A percentile compares a stretch with the other conserved stretches of the same genome.
phyloP scores from a whole-genome alignment of 1,140 invertebrate genomes.

The Polypedilum pembai region DNA sequence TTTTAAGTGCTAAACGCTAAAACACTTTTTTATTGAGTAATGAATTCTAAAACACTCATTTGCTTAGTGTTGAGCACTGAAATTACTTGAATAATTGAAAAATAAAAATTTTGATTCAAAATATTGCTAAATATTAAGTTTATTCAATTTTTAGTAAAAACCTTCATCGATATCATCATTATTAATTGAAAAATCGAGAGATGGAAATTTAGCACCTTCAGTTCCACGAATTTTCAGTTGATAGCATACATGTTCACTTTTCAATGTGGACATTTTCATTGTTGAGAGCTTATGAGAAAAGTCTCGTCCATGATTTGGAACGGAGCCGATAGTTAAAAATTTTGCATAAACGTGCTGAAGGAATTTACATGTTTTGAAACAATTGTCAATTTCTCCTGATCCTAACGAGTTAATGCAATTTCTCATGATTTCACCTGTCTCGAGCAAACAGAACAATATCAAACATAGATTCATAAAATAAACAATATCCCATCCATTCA shows the following conservation, averaged over 20 bases:
- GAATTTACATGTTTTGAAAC: slow-evolving; percentile 63
- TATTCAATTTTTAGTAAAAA: slow-evolving; percentile 12
- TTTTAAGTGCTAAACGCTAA: too few relatives aligned
- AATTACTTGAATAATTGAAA: too few relatives aligned
- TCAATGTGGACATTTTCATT: slow-evolving; percentile 63
- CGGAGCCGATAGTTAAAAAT: slow-evolving; percentile 37
- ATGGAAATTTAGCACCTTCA: slow-evolving; percentile 56
- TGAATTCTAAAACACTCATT: too few relatives aligned
- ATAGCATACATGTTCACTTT: slow-evolving; percentile 82
- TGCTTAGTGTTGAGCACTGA: too few relatives aligned
- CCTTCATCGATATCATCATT: slow-evolving; percentile 32
- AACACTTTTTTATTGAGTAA: too few relatives aligned
- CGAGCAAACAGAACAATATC: slow-evolving; percentile 90
- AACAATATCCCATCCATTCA: slow-evolving; percentile 56
- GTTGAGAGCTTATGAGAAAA: slow-evolving; percentile 62
- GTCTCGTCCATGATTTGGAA: slow-evolving; percentile 53
- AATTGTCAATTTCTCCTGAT: slow-evolving; percentile 65
- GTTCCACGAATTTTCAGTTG: slow-evolving; percentile 71
- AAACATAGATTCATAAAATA: slow-evolving; percentile 96
- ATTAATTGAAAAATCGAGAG: neutral
- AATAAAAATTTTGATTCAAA: too few relatives aligned
- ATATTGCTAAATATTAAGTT: too few relatives aligned
- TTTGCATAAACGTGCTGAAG: slow-evolving; percentile 48
- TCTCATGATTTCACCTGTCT: slow-evolving; percentile 92
- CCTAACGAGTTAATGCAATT: slow-evolving; percentile 80